A percentile compares a stretch with the other conserved stretches of the same genome.
These are phyloP conservation scores for Enteromius mattozi DNA, from an alignment of 2,797 vertebrate species.

Conservation along the genomic window DNA sequence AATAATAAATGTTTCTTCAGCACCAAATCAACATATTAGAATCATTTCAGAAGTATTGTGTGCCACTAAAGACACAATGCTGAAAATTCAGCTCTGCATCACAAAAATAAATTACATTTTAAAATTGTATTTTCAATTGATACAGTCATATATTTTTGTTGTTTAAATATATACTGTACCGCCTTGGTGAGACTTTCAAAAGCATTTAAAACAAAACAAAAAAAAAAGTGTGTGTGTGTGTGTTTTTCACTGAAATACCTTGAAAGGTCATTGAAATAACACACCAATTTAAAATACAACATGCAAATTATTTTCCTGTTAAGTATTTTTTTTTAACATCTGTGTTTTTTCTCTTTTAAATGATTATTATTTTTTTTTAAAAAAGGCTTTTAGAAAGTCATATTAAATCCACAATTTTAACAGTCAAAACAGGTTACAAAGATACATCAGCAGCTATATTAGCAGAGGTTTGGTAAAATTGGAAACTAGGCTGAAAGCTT, in stretches of 20 bases:
- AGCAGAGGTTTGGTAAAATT: slow-evolving; percentile 37
- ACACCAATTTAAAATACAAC: not conserved
- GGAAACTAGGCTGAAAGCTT: slow-evolving; percentile 55
- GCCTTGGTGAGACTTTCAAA: not conserved
- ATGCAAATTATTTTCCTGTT: not conserved
- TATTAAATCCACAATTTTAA: slow-evolving; percentile 5
- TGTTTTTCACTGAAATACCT: too few species aligned
- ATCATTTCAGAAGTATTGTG: too few species aligned
- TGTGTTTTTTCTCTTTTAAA: too few species aligned
- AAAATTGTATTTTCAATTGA: not conserved
- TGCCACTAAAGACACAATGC: not conserved
- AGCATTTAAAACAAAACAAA: not conserved
- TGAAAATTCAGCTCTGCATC: not conserved
- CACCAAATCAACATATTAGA: not conserved
- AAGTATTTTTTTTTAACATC: not conserved
- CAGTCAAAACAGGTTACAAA: not conserved
- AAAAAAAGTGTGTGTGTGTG: not conserved
- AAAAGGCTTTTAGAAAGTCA: not conserved
- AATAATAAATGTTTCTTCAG: not conserved
- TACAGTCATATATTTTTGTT: not conserved
- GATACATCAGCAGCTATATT: not conserved
- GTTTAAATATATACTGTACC: not conserved
- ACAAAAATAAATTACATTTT: not conserved
- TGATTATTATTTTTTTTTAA: not conserved
- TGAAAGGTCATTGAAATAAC: not conserved